A percentile compares a stretch with the other conserved stretches of the same genome.
Conservation (phyloP, 2,113 vertebrate genomes). For the Merops nubicus region DNA sequence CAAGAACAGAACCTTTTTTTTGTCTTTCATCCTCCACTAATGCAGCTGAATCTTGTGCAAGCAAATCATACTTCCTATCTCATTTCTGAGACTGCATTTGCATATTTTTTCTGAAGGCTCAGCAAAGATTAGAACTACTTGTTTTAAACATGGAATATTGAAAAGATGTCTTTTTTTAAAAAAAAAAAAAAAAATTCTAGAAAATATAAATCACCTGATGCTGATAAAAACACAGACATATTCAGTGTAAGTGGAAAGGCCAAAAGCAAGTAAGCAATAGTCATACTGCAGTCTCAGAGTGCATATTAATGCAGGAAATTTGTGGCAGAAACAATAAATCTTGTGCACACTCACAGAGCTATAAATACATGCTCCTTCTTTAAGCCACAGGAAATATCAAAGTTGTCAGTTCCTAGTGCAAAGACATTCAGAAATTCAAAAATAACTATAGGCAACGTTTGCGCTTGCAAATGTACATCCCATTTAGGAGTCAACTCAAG, state of each 20-base stretch:
- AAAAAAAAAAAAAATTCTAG: not conserved
- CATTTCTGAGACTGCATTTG: not conserved
- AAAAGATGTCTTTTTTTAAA: not conserved
- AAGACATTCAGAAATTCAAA: not conserved
- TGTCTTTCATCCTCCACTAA: not conserved
- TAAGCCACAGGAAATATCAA: not conserved
- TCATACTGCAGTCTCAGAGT: not conserved
- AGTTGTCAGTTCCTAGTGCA: not conserved
- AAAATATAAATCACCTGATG: not conserved
- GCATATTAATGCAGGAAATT: not conserved
- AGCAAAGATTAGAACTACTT: not conserved
- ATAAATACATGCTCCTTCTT: not conserved
- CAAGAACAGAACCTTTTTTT: not conserved
- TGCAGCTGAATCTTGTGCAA: not conserved
- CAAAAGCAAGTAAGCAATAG: not conserved
- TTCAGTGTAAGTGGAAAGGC: not conserved
- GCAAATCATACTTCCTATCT: not conserved
- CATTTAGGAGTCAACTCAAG: not conserved
- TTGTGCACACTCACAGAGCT: not conserved
- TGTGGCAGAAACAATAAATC: not conserved
- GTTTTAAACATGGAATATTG: not conserved
- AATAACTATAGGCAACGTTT: not conserved
- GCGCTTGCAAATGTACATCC: not conserved
- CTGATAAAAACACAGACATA: not conserved
- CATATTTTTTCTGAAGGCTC: not conserved